Percentiles rank a stretch among this genome's conserved stretches.
phyloP scores from a whole-genome alignment of 2,888 invertebrate species.

The Mythimna vitellina region DNA sequence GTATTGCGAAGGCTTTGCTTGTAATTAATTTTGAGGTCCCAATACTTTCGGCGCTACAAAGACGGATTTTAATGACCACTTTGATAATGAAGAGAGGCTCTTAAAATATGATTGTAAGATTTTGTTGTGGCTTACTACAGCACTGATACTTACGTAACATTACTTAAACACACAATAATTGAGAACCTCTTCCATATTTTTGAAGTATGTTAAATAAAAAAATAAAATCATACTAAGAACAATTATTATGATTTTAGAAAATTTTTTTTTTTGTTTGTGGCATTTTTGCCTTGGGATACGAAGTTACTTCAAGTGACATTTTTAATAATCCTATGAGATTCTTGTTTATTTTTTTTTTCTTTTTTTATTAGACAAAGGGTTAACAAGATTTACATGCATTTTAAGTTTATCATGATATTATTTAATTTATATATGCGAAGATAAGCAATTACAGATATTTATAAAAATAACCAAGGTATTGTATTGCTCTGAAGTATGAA shows the following conservation, averaged over 20 bases:
- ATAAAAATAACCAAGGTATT: not conserved
- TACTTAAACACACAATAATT: not conserved
- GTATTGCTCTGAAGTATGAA: not conserved
- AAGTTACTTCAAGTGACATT: constrained; percentile 4
- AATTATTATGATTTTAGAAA: not conserved
- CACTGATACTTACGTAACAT: not conserved
- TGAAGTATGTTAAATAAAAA: too few relatives aligned
- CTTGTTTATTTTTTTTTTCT: not conserved
- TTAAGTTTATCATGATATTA: too few relatives aligned
- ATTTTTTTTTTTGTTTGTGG: not conserved
- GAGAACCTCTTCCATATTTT: too few relatives aligned
- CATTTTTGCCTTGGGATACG: not conserved
- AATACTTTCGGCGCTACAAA: constrained; percentile 43
- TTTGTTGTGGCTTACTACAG: not conserved
- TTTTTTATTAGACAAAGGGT: not conserved
- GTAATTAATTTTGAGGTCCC: constrained; percentile 60
- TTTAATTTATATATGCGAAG: not conserved
- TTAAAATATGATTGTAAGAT: not conserved
- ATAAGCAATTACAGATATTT: too few relatives aligned
- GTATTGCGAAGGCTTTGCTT: constrained; percentile 56
- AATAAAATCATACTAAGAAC: not conserved
- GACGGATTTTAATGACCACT: constrained; percentile 22
- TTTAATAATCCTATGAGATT: constrained; percentile 18
- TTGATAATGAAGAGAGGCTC: constrained; percentile 21
- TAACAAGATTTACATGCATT: not conserved